phyloP scores from a whole-genome alignment of 2,113 vertebrate species.

The Melanostigma gelatinosum region DNA sequence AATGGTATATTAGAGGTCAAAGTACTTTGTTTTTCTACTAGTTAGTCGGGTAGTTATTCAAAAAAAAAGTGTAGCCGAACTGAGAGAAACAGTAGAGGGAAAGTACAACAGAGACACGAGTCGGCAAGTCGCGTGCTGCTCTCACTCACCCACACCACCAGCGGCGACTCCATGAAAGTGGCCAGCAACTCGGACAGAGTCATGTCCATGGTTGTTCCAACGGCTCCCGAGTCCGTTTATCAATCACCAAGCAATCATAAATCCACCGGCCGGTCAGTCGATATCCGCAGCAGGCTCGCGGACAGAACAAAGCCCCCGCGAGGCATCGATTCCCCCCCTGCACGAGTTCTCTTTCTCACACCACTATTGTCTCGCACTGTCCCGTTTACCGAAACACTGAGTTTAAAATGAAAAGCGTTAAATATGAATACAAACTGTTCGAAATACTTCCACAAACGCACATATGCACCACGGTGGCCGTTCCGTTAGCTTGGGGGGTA shows the following conservation, averaged over 20 bases:
- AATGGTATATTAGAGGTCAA: too few relatives aligned
- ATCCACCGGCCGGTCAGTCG: slow-evolving; percentile 31
- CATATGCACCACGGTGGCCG: fast-evolving
- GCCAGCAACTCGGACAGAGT: slow-evolving; percentile 76
- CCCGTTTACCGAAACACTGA: slow-evolving; percentile 29
- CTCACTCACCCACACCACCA: slow-evolving; percentile 77
- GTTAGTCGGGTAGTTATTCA: background rate
- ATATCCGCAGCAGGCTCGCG: slow-evolving; percentile 47
- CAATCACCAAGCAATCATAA: slow-evolving; percentile 28
- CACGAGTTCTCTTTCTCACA: slow-evolving; percentile 39
- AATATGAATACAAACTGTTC: background rate
- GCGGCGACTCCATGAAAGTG: slow-evolving; percentile 76
- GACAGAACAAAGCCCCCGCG: slow-evolving; percentile 74
- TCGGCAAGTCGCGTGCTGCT: slow-evolving; percentile 25
- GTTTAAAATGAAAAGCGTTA: background rate
- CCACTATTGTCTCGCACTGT: slow-evolving; percentile 71
- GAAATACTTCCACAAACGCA: background rate
- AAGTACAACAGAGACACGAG: background rate
- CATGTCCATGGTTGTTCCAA: slow-evolving; percentile 65
- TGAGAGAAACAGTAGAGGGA: background rate
- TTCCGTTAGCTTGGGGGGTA: background rate
- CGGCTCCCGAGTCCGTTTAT: background rate
- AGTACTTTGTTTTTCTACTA: background rate
- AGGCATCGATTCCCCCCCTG: slow-evolving; percentile 50
- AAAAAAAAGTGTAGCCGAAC: background rate